Base-by-base conservation (phyloP, 2,888 invertebrate species). In the Drosophila maculinotata region DNA sequence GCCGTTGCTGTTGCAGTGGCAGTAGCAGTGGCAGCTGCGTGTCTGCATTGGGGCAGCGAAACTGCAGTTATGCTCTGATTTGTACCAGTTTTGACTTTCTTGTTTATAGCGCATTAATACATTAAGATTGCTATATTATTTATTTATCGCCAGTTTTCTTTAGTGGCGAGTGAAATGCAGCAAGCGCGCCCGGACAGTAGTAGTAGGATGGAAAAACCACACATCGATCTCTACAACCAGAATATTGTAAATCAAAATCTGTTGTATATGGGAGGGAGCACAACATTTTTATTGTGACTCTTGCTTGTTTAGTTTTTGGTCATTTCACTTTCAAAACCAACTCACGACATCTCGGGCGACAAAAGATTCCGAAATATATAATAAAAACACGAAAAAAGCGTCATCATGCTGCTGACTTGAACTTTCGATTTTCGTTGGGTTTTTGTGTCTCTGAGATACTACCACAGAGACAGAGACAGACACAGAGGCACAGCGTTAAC, bases 41-140 rank as follows among this genome's bases (percentile, higher is more conserved):
- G 60, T 73, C 65, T 66, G 63, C 59, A 84, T 85, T 75, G 79
- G 77, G 69, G 85, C 76, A 84, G 88, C 89, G 83, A 89, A 88
- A 90, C 87, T 90, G 90, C 90, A 91, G 91, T 91, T 91, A 91
- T 91, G 91, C 91, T 91, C 91, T 91, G 89, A 91, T 91, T 91
- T 91, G 90, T 91, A 89, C 89, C 90, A 90, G 90, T 91, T 91
- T 90, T 85, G 89, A 90, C 91, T 91, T 91, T 91, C 91, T 91
- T 90, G 89, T 89, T 89, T 89, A 89, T 85, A 72, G 79, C 85
- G 76, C 83, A 87, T 88, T 83, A 80, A 82, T 82, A 85, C 87
- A 82, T 82, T 68, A 58, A 85, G 83, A 86, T 86, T 76, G 86
- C 86, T 86, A 74, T 87, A 79, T 87, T 82, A 82, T 82, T 79